These are phyloP conservation scores for Anableps anableps DNA, from an alignment of 2,797 vertebrate genomes.

Conservation along the genomic window DNA sequence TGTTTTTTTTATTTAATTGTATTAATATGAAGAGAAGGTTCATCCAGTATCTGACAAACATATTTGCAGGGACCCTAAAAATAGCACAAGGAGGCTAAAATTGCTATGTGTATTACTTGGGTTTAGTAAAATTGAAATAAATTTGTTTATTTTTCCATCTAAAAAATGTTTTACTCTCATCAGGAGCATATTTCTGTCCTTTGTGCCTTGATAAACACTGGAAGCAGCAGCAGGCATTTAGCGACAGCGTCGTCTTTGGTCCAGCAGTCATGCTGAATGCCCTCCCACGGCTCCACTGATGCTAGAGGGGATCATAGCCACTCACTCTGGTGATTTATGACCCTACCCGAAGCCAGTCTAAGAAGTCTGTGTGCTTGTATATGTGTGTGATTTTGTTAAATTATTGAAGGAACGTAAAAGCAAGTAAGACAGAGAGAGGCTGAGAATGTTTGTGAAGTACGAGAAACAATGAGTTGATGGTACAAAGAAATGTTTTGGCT, in stretches of 20 bases:
- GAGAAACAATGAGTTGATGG: background rate
- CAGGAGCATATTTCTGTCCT: conserved; percentile 35
- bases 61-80: background rate
- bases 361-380: conserved; percentile 22
- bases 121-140: background rate
- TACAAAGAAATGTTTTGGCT: conserved; percentile 7
- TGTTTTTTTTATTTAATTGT: too few relatives aligned
- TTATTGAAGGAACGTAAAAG: conserved; percentile 12
- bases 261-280: conserved; percentile 11
- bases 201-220: conserved; percentile 63
- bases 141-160: background rate
- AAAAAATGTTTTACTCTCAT: conserved; percentile 1
- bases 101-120: too few relatives aligned
- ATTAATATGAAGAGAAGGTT: background rate
- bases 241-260: conserved; percentile 28
- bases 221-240: conserved; percentile 60
- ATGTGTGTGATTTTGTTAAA: conserved; percentile 14
- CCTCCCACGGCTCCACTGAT: conserved; percentile 2
- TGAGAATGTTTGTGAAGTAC: background rate
- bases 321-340: conserved; percentile 78
- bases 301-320: conserved; percentile 60
- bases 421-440: background rate
- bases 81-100: background rate
- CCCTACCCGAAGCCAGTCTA: conserved; percentile 59
- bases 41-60: background rate